These are phyloP conservation scores for Periophthalmus modestus DNA, from an alignment of 2,113 vertebrate genomes.

Conservation along the genomic window DNA sequence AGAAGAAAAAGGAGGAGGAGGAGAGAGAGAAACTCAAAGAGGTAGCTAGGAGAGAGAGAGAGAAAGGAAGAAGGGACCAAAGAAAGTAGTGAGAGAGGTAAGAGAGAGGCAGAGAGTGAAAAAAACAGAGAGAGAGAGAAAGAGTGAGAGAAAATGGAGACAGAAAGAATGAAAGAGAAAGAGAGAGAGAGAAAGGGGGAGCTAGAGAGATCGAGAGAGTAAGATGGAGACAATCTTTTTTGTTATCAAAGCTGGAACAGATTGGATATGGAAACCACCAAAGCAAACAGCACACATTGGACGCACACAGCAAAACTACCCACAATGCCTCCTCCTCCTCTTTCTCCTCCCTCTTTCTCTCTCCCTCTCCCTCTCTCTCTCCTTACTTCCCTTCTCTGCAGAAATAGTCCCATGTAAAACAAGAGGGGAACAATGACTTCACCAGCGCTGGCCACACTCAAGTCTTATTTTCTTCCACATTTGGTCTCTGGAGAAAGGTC, in stretches of 20 bases:
- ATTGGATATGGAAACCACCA: conserved; percentile 52
- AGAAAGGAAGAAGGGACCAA: no score
- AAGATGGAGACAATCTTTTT: conserved; percentile 39
- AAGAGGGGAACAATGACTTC: conserved; percentile 65
- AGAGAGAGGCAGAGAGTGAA: no score
- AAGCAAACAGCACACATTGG: conserved; percentile 44
- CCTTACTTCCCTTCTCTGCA: conserved; percentile 35
- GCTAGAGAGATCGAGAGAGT: neutral
- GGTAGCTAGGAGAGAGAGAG: no score
- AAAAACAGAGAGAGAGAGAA: no score
- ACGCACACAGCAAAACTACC: conserved; percentile 16
- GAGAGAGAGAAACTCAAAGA: no score
- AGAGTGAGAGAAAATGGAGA: no score
- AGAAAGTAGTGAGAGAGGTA: no score
- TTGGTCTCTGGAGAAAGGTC: conserved; percentile 64
- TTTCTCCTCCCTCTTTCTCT: conserved; percentile 18
- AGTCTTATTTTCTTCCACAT: conserved; percentile 50
- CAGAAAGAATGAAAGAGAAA: no score
- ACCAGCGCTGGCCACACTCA: conserved; percentile 42
- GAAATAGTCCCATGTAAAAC: conserved; percentile 62
- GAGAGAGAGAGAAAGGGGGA: neutral
- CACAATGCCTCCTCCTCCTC: conserved; percentile 11
- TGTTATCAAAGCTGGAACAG: conserved; percentile 51
- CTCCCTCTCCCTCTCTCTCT: neutral
- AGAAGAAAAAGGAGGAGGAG: no score